phyloP scores from a whole-genome alignment of 2,797 vertebrate species.

The Kryptopterus vitreolus region DNA sequence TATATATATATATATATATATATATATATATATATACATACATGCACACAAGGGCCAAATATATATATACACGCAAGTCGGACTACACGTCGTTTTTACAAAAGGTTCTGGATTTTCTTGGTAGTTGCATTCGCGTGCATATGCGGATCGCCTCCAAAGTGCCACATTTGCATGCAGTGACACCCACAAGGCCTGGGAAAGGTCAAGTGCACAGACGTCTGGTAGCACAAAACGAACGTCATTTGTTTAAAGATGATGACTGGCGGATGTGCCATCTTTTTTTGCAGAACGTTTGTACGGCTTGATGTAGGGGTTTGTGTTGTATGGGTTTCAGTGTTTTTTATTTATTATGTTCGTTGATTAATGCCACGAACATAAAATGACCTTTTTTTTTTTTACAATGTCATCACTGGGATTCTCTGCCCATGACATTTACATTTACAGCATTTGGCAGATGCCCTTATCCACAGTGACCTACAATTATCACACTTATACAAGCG shows the following conservation, averaged over 20 bases:
- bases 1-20: no score
- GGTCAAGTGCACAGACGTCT: not conserved
- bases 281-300: not conserved
- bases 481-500: no score
- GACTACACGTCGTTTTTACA: no score
- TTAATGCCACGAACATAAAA: not conserved
- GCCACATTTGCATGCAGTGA: not conserved
- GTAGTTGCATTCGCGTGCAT: no score
- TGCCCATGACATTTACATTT: not conserved
- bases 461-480: no score
- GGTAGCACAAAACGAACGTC: not conserved
- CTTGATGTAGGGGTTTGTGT: not conserved
- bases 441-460: no score
- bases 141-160: not conserved
- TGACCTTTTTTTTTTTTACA: not conserved
- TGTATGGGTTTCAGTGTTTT: not conserved
- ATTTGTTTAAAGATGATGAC: not conserved
- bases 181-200: not conserved
- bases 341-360: not conserved
- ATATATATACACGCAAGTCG: no score
- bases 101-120: no score
- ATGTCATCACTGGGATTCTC: not conserved
- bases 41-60: no score
- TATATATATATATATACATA: no score
- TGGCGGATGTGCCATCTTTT: not conserved